Base-by-base conservation (phyloP, 1,140 invertebrate species). In the Dryas iulia region DNA sequence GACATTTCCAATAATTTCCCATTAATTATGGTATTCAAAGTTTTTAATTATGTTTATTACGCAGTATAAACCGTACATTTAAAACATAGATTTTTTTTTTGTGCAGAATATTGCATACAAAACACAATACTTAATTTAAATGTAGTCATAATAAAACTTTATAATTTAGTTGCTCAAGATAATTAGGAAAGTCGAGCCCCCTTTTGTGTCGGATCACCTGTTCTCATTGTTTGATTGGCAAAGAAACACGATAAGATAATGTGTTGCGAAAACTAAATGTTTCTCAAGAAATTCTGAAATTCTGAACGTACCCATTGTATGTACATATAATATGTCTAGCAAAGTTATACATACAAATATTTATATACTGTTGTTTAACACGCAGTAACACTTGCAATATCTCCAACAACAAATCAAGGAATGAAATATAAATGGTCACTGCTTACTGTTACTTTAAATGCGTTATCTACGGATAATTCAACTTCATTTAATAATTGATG, bases 211-310 rank as follows among this genome's bases (percentile, higher is more conserved):
- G 79, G 71, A 64, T 78, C 67, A 68, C 65, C 39, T 69, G 73
- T 63, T 77, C 59, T 66, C 64, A 53, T 68, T 76, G 72, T 79
- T 78, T 81, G 76, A 71, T 76, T 72, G 69, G 71, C 67, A 74
- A 75, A 77, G 76, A 78, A 24, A 71, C 67, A 63, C 67, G 78
- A 81, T 74, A 79, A 83, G 78, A 86, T 83, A 83, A 77, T 56
- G 69, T 73, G 58, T 71, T 25, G 39, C 59, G n/a, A 52, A 59
- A 57, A 30, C 47, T 59, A 35, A 26, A 25, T 65, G 31, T 59
- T 58, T 35, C 60, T 66, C 31, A 54, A 67, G 66, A 39, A 68
- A 70, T 69, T 62, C 60, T 75, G 66, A 39, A 68, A 70, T 69
- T 62, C 60, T 75, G 57, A 75, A 76, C 70, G 71, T 59, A 60